Conservation (phyloP, 2,113 vertebrate genomes). For the Petromus typicus region DNA sequence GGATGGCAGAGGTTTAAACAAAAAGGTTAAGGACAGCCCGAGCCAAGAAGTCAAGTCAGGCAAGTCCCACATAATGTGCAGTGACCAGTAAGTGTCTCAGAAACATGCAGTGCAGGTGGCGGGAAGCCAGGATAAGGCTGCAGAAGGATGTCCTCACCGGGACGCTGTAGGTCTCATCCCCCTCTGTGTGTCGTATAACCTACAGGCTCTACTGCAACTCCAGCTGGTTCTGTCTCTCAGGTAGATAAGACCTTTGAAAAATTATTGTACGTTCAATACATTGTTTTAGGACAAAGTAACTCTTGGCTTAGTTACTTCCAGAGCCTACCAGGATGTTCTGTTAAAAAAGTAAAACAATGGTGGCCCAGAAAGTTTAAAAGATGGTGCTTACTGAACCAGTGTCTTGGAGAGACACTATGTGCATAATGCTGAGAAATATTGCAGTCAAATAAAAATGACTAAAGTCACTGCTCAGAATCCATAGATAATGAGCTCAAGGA, state of each 20-base stretch:
- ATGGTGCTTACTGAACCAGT: neutral
- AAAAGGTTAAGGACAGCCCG: neutral
- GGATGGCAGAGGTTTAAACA: neutral
- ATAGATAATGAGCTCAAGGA: neutral
- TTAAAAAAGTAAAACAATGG: neutral
- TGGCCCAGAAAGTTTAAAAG: neutral
- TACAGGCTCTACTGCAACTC: neutral
- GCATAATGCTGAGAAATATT: neutral
- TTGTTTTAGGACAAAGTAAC: neutral
- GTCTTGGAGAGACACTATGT: neutral
- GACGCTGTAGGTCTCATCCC: neutral
- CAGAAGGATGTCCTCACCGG: neutral
- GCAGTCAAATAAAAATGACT: neutral
- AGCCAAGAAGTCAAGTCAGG: neutral
- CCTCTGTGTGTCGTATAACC: neutral
- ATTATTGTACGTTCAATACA: neutral
- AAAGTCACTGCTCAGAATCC: neutral
- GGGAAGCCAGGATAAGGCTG: neutral
- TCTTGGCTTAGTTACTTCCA: neutral
- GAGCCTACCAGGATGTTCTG: neutral
- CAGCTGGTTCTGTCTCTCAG: neutral
- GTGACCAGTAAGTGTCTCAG: neutral
- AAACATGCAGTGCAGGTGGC: neutral
- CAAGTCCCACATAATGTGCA: accelerated
- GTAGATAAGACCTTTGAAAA: neutral